A percentile compares a stretch with the other conserved stretches of the same genome.
Conservation (phyloP, 2,113 vertebrate species). For the Polyodon spathula region DNA sequence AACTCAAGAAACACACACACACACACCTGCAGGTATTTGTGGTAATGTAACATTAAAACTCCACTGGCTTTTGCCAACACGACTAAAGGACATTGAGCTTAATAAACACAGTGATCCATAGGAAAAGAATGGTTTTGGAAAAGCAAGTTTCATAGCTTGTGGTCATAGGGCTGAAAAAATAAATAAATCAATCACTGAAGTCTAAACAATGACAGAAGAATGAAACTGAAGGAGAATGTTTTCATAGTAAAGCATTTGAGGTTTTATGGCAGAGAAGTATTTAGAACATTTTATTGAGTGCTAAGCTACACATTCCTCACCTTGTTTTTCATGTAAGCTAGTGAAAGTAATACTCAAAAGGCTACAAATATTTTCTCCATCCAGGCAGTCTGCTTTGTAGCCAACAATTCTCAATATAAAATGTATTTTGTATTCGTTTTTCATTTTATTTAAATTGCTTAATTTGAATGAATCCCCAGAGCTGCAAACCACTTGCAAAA, state of each 20-base stretch:
- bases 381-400: too few species aligned
- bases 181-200: constrained; percentile 19
- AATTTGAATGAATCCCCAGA: too few species aligned
- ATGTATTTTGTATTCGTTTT: too few species aligned
- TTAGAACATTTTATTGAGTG: constrained; percentile 7
- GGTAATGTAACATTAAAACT: constrained; percentile 19
- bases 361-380: background rate
- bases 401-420: too few species aligned
- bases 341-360: background rate
- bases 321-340: background rate
- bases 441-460: too few species aligned
- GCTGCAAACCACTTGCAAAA: too few species aligned
- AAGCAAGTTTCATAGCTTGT: constrained; percentile 9
- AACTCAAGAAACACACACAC: background rate
- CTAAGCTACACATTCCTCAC: background rate
- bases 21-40: constrained; percentile 13
- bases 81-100: background rate
- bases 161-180: constrained; percentile 10
- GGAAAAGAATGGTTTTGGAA: background rate
- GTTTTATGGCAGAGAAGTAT: too few species aligned
- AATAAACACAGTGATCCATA: constrained; percentile 3
- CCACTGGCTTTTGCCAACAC: constrained; percentile 7
- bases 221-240: constrained; percentile 3
- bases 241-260: constrained; percentile 7
- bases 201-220: constrained; percentile 14